Evolutionary conservation across 2,797 vertebrate species (phyloP).

Genomic region (Basileuterus tristriatus): DNA sequence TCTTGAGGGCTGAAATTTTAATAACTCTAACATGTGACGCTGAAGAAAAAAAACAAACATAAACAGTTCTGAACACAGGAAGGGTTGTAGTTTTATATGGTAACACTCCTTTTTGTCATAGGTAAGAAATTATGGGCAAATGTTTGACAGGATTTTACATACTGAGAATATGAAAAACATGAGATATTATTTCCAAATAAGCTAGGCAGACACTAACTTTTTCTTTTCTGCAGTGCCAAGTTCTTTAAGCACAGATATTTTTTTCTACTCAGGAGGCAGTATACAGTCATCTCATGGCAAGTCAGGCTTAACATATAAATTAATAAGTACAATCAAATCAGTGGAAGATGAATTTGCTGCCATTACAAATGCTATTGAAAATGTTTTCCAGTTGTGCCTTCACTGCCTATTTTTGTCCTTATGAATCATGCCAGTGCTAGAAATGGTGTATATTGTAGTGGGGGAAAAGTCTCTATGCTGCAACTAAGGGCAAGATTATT

Average conservation of each 20-base stretch:
- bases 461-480: neutral
- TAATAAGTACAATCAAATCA: neutral
- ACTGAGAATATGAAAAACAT: neutral
- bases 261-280: neutral
- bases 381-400: neutral
- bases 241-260: neutral
- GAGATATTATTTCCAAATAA: neutral
- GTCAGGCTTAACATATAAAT: neutral
- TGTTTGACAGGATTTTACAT: neutral
- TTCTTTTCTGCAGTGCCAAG: neutral
- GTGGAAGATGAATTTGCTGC: neutral
- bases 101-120: neutral
- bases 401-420: neutral
- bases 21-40: neutral
- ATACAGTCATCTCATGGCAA: neutral
- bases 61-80: neutral
- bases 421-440: neutral
- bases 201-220: neutral
- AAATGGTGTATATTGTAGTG: neutral
- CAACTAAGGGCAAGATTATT: neutral
- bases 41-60: neutral
- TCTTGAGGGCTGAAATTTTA: neutral
- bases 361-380: neutral
- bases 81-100: neutral
- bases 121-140: conserved; percentile 6